A percentile compares a stretch with the other conserved stretches of the same genome.
Conservation (phyloP, 2,113 vertebrate species). For the Sorex araneus region DNA sequence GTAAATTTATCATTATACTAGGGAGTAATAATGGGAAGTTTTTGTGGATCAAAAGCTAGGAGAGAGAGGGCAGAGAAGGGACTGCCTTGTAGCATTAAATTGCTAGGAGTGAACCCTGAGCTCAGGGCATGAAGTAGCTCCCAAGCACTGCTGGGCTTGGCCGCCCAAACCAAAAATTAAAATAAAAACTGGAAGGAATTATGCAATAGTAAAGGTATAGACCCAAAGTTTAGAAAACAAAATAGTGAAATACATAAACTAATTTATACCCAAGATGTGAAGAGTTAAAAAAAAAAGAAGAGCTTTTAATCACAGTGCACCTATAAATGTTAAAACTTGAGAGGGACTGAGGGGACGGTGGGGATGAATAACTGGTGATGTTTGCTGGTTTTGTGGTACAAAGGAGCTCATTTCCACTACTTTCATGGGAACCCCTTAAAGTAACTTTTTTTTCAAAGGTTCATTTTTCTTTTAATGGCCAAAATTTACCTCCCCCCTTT, state of each 20-base stretch:
- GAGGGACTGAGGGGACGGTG: too few species aligned
- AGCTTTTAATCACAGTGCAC: neutral
- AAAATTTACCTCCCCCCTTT: too few species aligned
- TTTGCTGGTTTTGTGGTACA: neutral
- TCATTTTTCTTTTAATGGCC: slow-evolving; percentile 21
- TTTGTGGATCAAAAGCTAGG: neutral
- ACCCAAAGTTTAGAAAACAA: neutral
- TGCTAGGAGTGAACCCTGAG: neutral
- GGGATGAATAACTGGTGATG: neutral
- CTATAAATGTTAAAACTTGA: neutral
- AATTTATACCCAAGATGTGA: neutral
- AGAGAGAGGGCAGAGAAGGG: too few species aligned
- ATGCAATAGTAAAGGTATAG: too few species aligned
- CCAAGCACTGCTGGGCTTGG: too few species aligned
- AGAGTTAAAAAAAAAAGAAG: neutral
- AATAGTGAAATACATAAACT: neutral
- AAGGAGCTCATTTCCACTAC: neutral
- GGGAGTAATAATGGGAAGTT: neutral
- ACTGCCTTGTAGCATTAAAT: too few species aligned
- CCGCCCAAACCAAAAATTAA: too few species aligned
- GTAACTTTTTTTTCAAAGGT: neutral
- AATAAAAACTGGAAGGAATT: too few species aligned
- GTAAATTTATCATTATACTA: neutral
- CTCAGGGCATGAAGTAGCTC: too few species aligned
- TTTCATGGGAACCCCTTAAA: neutral